Evolutionary conservation across 2,797 vertebrate genomes (phyloP), one percentile per base, ranked within the genome.

Genomic region (Anableps anableps): DNA sequence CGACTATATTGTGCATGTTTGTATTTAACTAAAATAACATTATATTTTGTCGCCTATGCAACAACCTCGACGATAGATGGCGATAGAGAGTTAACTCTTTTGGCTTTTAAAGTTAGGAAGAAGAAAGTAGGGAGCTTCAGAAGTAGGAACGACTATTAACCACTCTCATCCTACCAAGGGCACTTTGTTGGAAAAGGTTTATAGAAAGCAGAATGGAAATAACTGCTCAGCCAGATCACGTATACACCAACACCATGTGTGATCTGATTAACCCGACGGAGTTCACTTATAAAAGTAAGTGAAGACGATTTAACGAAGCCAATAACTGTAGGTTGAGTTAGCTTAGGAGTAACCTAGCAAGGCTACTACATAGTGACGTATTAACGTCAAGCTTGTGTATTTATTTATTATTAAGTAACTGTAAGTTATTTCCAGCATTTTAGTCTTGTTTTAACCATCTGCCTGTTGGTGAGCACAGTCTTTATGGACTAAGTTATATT

Each of bases 221-320:
- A 45, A 93, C 89, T 88, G 85, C 91, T 1, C 72, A 81, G 8
- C 17, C 51, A 11, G 90, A 93, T 17, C 90, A 94, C 73, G 76
- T 62, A 0, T 89, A 92, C 80, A 87, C 85, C 1, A 80, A 16
- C 74, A 79, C 21, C 23, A 79, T 75, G 10, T 74, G n/a, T 34
- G 82, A 91, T 31, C 77, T 74, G 36, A n/a, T 64, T 13, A 84
- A 26, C 6, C 81, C 80, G 14, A 31, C 68, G 31, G 93, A 93
- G 53, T 91, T 86, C 74, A 89, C 93, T 0, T 94, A 93, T 85
- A 94, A 94, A 89, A 89, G 94, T 95, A 77, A 93, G 94, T 89
- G 64, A 9, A 62, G 9, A 21, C 29, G 58, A 47, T 76, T 81
- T 55, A 36, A 41, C 4, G 14, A 53, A 47, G 74, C 70, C 29